phyloP scores from a whole-genome alignment of 2,113 vertebrate genomes.

The Vulpes lagopus region DNA sequence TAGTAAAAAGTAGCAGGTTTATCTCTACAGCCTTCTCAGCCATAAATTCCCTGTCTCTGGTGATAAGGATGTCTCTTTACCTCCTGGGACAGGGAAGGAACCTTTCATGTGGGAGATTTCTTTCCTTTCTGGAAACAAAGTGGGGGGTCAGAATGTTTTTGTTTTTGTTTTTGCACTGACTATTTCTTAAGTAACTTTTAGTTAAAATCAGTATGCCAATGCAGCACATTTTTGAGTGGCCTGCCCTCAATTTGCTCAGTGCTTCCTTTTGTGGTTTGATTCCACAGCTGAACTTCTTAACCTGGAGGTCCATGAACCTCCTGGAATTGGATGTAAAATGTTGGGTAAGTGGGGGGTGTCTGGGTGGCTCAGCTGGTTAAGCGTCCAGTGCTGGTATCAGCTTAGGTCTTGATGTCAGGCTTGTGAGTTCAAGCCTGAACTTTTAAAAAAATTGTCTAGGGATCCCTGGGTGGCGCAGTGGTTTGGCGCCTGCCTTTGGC shows the following conservation, averaged over 20 bases:
- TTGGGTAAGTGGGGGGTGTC: not conserved
- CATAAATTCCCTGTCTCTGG: not conserved
- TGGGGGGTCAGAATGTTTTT: not conserved
- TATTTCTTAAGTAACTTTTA: not conserved
- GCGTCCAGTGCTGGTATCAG: not conserved
- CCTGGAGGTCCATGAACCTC: not conserved
- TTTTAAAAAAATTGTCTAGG: not conserved
- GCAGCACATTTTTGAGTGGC: not conserved
- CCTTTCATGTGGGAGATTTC: not conserved
- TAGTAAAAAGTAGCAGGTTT: not conserved
- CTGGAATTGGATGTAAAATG: not conserved
- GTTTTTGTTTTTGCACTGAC: not conserved
- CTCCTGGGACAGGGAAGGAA: not conserved
- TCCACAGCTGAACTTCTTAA: conserved; percentile 22
- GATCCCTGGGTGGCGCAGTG: too few relatives aligned
- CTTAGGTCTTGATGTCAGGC: not conserved
- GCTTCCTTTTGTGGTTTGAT: conserved; percentile 2
- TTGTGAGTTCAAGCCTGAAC: not conserved
- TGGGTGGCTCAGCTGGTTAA: not conserved
- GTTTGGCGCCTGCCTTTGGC: too few relatives aligned
- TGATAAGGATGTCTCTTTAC: not conserved
- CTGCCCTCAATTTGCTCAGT: not conserved
- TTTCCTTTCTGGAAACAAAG: not conserved
- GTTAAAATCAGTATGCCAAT: not conserved
- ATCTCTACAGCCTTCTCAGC: not conserved